Base-by-base conservation (phyloP, 2,888 invertebrate species). In the Lordiphosa andalusiaca region DNA sequence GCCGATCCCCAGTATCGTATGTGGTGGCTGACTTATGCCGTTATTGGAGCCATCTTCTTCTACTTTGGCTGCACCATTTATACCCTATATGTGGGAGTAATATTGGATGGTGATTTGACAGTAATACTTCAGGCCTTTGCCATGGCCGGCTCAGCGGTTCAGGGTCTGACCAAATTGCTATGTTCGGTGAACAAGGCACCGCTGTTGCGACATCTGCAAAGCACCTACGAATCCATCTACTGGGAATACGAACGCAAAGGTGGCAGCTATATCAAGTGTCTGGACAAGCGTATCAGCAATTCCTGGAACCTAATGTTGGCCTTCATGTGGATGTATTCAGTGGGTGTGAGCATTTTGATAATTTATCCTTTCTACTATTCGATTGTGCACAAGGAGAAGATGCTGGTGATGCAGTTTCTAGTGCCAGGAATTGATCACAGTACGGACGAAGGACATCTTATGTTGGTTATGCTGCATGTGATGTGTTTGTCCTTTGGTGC, bases 81-180 rank as follows among this genome's bases (percentile, higher is more conserved):
- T 41, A 86, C 86, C 0, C 53, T 86, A 1, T 84, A 84, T 30
- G 51, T 71, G 25, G 85, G 81, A 0, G 36, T 76, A 1, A 25
- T 71, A 0, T 2, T 75, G 0, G 46, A 80, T 1, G 50, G 61
- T 0, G 80, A 86, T 16, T 74, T 71, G 67, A 80, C 71, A 0
- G 53, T 69, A 0, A 68, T 86, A 6, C 48, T 86, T 1, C 71
- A 84, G 51, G 63, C 73, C 0, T 13, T 73, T 0, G 59, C 77
- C 33, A 56, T 76, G 66, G 59, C 52, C 0, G 80, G 75, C 0
- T 69, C 77, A 1, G 83, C 65, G 0, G 0, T 68, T 0, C 86
- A 85, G 41, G 84, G 71, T 0, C 7, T 69, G 0, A 16, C 64
- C 0, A 75, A 76, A 37, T 25, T 72, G 0, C 4, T 72, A 1